A percentile compares a stretch with the other conserved stretches of the same genome.
These are phyloP conservation scores for Procambarus clarkii DNA, from an alignment of 1,140 invertebrate genomes.

Conservation along the genomic window DNA sequence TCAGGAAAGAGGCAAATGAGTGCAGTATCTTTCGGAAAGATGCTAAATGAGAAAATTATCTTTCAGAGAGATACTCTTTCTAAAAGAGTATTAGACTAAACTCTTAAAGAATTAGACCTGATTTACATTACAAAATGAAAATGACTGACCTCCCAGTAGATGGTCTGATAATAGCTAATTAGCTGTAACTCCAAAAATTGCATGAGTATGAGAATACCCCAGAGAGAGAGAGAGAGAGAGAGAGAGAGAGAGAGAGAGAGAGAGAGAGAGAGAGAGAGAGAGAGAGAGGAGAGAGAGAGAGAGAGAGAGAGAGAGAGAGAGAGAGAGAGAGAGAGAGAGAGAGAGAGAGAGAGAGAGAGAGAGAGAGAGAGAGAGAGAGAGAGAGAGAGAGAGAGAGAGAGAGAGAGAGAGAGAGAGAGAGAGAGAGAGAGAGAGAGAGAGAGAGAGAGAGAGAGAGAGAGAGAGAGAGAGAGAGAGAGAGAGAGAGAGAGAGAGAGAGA, in stretches of 20 bases:
- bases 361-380: neutral
- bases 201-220: no score
- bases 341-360: neutral
- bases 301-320: neutral
- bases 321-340: neutral
- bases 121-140: no score
- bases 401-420: neutral
- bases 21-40: no score
- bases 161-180: no score
- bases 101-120: no score
- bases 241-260: slow-evolving; percentile 13
- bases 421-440: neutral
- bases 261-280: neutral
- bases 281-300: neutral
- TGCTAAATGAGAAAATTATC: no score
- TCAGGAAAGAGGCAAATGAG: no score
- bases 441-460: neutral
- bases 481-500: neutral
- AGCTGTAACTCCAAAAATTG: no score
- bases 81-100: no score
- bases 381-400: neutral
- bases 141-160: no score
- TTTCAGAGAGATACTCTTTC: no score
- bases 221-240: neutral
- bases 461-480: neutral